A percentile compares a stretch with the other conserved stretches of the same genome.
Evolutionary conservation across 2,888 invertebrate species (phyloP).

Genomic region (Apotomis betuletana): DNA sequence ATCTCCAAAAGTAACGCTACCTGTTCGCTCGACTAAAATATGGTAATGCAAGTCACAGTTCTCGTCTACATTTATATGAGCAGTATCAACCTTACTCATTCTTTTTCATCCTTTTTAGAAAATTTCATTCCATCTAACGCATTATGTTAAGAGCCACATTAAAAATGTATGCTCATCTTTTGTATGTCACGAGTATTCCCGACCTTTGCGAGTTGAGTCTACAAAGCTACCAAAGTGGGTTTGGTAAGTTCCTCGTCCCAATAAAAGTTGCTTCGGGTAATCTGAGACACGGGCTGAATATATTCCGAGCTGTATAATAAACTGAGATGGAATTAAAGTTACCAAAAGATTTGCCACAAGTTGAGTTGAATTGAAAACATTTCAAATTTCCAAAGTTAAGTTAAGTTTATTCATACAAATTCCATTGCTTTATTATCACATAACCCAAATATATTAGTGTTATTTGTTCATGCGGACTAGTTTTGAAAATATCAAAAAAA

Average conservation of each 20-base stretch:
- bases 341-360: not conserved
- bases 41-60: constrained; percentile 34
- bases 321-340: constrained; percentile 20
- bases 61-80: constrained; percentile 27
- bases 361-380: no score
- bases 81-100: constrained; percentile 31
- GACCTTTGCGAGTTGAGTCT: constrained; percentile 43
- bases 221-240: constrained; percentile 50
- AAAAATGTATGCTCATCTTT: constrained; percentile 56
- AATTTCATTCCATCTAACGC: constrained; percentile 44
- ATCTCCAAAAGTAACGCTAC: not conserved
- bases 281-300: constrained; percentile 52
- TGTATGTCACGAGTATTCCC: constrained; percentile 50
- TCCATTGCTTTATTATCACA: no score
- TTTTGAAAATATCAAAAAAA: no score
- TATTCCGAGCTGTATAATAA: constrained; percentile 39
- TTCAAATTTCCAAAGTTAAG: no score
- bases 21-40: constrained; percentile 20
- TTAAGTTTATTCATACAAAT: no score
- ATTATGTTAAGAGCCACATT: constrained; percentile 50
- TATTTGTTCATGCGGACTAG: no score
- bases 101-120: constrained; percentile 39
- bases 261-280: constrained; percentile 58
- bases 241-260: constrained; percentile 55
- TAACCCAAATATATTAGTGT: no score